These are phyloP conservation scores for Glaucidium brasilianum DNA, from an alignment of 2,113 vertebrate genomes.

Conservation along the genomic window DNA sequence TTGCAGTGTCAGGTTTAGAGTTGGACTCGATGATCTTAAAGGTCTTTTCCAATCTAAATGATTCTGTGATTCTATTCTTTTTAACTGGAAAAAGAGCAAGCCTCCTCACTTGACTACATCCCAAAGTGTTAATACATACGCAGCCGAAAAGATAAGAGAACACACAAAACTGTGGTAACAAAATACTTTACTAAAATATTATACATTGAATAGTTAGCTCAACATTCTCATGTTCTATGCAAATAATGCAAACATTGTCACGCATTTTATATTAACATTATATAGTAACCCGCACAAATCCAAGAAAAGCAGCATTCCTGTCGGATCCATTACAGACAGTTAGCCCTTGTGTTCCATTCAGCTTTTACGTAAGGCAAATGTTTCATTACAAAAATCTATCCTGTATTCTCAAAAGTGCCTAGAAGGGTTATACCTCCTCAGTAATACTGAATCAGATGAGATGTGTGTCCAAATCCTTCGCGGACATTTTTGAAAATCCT, in stretches of 20 bases:
- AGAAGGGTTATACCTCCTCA: background rate
- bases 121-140: background rate
- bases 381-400: background rate
- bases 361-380: background rate
- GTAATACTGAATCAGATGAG: background rate
- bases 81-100: background rate
- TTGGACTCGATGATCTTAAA: background rate
- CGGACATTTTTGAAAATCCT: background rate
- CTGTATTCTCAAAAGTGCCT: background rate
- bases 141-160: accelerated
- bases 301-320: background rate
- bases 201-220: background rate
- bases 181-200: conserved; percentile 56
- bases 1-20: background rate
- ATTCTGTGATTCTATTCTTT: background rate
- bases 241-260: background rate
- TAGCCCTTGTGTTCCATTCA: background rate
- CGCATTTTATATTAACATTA: background rate
- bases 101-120: background rate
- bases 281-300: background rate
- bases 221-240: background rate
- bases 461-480: background rate
- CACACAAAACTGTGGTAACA: background rate
- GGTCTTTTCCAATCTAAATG: background rate
- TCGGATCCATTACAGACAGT: background rate